These are phyloP conservation scores for Nipponacmea schrenckii DNA, from an alignment of 2,888 invertebrate species.

Conservation along the genomic window DNA sequence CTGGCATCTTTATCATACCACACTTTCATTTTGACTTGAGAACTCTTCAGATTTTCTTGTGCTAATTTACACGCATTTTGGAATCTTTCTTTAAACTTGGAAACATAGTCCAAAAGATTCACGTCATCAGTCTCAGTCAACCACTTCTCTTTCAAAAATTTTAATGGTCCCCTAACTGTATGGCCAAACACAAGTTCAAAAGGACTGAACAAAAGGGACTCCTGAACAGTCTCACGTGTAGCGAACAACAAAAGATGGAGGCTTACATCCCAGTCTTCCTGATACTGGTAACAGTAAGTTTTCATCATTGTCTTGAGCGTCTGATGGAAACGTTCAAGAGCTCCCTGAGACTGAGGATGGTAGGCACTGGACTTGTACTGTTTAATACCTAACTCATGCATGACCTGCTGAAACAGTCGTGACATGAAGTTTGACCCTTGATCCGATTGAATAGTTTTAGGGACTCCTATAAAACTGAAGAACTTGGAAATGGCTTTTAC, in stretches of 20 bases:
- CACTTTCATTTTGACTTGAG: constrained; percentile 9
- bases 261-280: constrained; percentile 35
- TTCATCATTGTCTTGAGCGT: constrained; percentile 33
- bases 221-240: constrained; percentile 30
- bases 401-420: too few species aligned
- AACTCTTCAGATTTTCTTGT: constrained; percentile 9
- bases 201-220: constrained; percentile 37
- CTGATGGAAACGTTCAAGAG: constrained; percentile 30
- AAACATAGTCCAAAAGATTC: background rate
- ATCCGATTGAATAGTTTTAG: too few species aligned
- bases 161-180: constrained; percentile 28
- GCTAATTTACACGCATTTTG: constrained; percentile 22
- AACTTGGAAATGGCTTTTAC: too few species aligned
- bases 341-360: constrained; percentile 33
- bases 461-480: too few species aligned
- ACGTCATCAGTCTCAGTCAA: constrained; percentile 16
- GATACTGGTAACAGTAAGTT: constrained; percentile 25
- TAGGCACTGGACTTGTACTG: constrained; percentile 19
- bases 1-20: constrained; percentile 16
- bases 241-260: constrained; percentile 32
- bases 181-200: constrained; percentile 40
- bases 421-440: too few species aligned
- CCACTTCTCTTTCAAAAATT: too few species aligned
- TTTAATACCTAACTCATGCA: too few species aligned
- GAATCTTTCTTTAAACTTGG: constrained; percentile 11